phyloP scores from a whole-genome alignment of 30 jellyfish, hydroid and myxozoan species.

The Cassiopea andromeda region DNA sequence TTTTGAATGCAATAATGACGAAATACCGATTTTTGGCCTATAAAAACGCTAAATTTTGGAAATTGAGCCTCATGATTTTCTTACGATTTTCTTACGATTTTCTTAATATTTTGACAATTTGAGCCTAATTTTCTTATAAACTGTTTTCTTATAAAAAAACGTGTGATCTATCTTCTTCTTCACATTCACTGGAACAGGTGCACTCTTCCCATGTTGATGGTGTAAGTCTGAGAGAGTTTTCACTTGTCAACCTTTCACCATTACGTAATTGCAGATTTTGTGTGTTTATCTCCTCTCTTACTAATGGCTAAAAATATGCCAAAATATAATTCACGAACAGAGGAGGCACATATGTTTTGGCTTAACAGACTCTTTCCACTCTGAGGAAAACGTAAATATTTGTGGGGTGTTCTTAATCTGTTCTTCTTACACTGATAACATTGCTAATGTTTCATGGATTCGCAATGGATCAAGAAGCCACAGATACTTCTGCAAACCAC shows the following conservation, averaged over 20 bases:
- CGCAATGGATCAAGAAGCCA: background rate
- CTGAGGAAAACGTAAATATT: background rate
- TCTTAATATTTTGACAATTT: too few relatives aligned
- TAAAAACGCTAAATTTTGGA: too few relatives aligned
- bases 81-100: too few relatives aligned
- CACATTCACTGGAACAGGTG: background rate
- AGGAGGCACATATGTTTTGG: background rate
- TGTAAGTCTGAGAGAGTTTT: background rate
- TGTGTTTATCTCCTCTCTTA: background rate
- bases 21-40: too few relatives aligned
- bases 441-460: background rate
- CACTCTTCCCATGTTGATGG: background rate
- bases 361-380: constrained; percentile 9
- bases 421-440: background rate
- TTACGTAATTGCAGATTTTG: background rate
- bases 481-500: background rate
- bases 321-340: constrained; percentile 1
- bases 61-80: too few relatives aligned
- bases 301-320: background rate
- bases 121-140: too few relatives aligned
- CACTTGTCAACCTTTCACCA: background rate
- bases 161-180: too few relatives aligned
- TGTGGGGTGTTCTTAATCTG: background rate
- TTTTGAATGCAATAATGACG: too few relatives aligned
- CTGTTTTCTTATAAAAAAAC: too few relatives aligned